Evolutionary conservation across 2,113 vertebrate genomes (phyloP).

Genomic region (Cinclus mexicanus): DNA sequence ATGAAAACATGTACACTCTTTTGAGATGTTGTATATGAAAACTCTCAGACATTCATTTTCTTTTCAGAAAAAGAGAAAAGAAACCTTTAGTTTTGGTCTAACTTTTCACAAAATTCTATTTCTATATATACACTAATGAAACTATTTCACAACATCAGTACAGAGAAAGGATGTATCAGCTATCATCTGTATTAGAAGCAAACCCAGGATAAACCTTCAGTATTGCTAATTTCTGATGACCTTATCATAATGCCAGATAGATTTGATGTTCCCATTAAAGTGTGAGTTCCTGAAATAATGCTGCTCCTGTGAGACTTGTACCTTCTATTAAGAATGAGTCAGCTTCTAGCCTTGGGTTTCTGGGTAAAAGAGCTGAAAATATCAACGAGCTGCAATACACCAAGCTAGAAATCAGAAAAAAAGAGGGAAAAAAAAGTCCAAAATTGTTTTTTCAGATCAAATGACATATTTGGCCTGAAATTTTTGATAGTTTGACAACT

Average conservation of each 20-base stretch:
- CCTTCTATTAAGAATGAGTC: conserved; percentile 5
- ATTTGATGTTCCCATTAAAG: conserved; percentile 11
- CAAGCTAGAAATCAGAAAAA: not conserved
- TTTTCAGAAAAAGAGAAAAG: not conserved
- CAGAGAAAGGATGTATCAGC: not conserved
- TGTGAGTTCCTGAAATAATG: not conserved
- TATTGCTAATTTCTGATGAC: not conserved
- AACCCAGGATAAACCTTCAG: not conserved
- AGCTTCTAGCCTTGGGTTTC: not conserved
- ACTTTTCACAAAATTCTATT: not conserved
- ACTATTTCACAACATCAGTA: not conserved
- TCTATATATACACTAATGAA: not conserved
- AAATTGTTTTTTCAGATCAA: not conserved
- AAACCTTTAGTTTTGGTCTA: not conserved
- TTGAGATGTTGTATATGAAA: not conserved
- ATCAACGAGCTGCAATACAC: not conserved
- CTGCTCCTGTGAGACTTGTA: not conserved
- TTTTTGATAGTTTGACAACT: not conserved
- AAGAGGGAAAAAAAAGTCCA: not conserved
- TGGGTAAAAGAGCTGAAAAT: conserved; percentile 1
- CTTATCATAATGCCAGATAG: not conserved
- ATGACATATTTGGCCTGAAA: not conserved
- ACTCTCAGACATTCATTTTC: not conserved
- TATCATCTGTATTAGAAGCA: not conserved
- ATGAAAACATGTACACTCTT: not conserved